phyloP scores from a whole-genome alignment of 2,797 vertebrate genomes.

The Sebastiscus albofasciatus region DNA sequence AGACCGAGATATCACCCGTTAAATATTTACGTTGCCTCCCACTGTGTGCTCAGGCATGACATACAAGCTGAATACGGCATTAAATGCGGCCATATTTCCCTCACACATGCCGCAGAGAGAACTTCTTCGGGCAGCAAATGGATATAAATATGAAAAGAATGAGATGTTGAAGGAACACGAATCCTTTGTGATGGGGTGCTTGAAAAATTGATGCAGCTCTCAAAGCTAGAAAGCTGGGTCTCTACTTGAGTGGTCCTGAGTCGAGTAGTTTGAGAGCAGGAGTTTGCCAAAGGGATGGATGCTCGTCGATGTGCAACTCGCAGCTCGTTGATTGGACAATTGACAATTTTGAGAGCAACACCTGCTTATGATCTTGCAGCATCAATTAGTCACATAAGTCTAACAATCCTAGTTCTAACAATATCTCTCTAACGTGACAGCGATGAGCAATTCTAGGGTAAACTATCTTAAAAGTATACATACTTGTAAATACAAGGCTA shows the following conservation, averaged over 20 bases:
- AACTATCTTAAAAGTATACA: not conserved
- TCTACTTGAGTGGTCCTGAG: constrained; percentile 52
- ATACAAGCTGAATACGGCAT: constrained; percentile 63
- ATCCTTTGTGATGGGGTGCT: constrained; percentile 66
- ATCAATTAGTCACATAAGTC: not conserved
- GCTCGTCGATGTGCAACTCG: constrained; percentile 23
- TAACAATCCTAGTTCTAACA: not conserved
- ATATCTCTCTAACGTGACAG: not conserved
- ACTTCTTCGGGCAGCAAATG: constrained; percentile 55
- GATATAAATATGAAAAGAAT: constrained; percentile 72
- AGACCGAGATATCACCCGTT: constrained; percentile 48
- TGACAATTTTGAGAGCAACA: constrained; percentile 4
- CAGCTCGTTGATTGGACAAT: not conserved
- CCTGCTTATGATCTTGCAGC: not conserved
- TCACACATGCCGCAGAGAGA: constrained; percentile 36
- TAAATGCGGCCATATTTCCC: constrained; percentile 54
- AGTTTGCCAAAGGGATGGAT: constrained; percentile 24
- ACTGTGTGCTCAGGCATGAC: constrained; percentile 62
- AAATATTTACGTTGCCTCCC: constrained; percentile 74
- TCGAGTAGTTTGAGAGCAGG: constrained; percentile 39
- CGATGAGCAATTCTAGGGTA: not conserved
- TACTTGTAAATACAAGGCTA: not conserved
- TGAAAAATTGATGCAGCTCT: constrained; percentile 77
- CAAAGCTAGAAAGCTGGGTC: constrained; percentile 39
- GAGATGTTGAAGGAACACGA: constrained; percentile 58